A percentile compares a stretch with the other conserved stretches of the same genome.
These are phyloP conservation scores for Tachysurus fulvidraco DNA, from an alignment of 2,113 vertebrate species.

Conservation along the genomic window DNA sequence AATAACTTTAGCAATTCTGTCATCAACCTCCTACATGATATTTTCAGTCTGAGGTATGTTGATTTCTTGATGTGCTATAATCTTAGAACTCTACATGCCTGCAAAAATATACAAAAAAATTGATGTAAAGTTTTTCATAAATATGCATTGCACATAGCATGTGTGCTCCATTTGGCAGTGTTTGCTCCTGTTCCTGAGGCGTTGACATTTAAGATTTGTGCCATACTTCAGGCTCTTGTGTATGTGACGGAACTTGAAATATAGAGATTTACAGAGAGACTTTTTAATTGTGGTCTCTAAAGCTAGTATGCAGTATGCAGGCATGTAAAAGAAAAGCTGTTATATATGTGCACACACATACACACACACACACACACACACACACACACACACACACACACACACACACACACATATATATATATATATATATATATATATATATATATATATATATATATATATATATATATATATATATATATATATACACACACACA, in stretches of 20 bases:
- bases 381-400: no score
- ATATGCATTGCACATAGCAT: conserved; percentile 29
- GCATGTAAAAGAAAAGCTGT: no score
- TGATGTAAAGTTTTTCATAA: conserved; percentile 44
- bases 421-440: no score
- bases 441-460: conserved; percentile 14
- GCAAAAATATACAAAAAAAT: conserved; percentile 18
- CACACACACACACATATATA: no score
- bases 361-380: no score
- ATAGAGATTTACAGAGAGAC: conserved; percentile 33
- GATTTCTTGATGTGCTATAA: background rate
- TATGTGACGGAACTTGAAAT: conserved; percentile 57
- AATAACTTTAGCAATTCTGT: background rate
- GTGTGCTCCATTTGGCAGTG: conserved; percentile 43
- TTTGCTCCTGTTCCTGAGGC: conserved; percentile 40
- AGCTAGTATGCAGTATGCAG: background rate
- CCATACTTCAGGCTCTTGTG: conserved; percentile 53
- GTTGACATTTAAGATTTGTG: conserved; percentile 60
- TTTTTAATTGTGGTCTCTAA: conserved; percentile 38
- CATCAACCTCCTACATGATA: background rate
- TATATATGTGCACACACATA: no score
- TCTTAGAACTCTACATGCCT: background rate
- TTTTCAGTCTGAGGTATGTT: background rate
- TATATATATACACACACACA: no score
- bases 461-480: background rate